Percentiles rank a stretch among this genome's conserved stretches.
Conservation (phyloP, 1,140 invertebrate genomes). For the Coboldia fuscipes region DNA sequence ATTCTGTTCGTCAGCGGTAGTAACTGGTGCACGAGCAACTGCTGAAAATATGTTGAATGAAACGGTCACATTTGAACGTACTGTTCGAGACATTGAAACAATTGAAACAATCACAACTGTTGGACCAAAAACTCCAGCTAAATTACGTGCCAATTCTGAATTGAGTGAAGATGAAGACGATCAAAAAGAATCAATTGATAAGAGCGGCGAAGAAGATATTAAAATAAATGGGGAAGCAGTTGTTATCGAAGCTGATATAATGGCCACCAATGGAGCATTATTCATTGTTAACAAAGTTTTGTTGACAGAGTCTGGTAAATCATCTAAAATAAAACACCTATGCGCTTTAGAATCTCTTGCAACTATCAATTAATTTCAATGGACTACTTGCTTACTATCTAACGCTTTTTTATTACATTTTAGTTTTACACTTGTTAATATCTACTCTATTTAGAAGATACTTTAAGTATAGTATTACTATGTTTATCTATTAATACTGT, state of each 20-base stretch:
- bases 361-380: too few species aligned
- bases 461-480: too few species aligned
- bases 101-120: neutral
- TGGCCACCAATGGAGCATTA: constrained; percentile 44
- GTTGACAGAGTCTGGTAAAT: constrained; percentile 25
- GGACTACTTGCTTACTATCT: too few species aligned
- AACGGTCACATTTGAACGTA: constrained; percentile 27
- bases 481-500: too few species aligned
- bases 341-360: neutral
- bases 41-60: constrained; percentile 30
- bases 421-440: too few species aligned
- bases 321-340: neutral
- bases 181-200: too few species aligned
- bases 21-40: constrained; percentile 25
- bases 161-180: neutral
- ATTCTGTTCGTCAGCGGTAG: constrained; percentile 36
- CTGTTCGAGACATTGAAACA: constrained; percentile 16
- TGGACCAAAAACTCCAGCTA: neutral
- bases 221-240: constrained; percentile 24
- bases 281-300: constrained; percentile 43
- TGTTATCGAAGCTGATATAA: constrained; percentile 23
- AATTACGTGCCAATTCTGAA: neutral
- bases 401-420: too few species aligned
- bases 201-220: constrained; percentile 9
- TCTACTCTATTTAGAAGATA: too few species aligned